Evolutionary conservation across 2,113 vertebrate genomes (phyloP).

Genomic region (Hiodon tergisus): DNA sequence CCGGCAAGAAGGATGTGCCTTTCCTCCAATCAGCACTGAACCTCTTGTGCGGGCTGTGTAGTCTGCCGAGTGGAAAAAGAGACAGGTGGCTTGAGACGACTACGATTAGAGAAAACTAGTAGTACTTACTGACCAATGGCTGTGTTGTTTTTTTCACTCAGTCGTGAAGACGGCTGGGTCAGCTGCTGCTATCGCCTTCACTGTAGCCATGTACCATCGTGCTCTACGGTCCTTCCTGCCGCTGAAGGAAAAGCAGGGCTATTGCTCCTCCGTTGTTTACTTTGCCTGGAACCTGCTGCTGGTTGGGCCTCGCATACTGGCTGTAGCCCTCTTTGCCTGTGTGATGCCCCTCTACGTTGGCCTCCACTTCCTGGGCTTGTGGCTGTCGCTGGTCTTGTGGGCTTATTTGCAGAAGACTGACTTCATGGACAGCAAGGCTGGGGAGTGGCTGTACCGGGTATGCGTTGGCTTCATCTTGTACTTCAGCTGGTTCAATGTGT

Average conservation of each 20-base stretch:
- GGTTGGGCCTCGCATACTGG: constrained; percentile 63
- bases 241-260: constrained; percentile 47
- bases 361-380: constrained; percentile 65
- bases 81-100: too few species aligned
- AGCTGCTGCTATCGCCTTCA: constrained; percentile 28
- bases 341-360: constrained; percentile 55
- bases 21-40: too few species aligned
- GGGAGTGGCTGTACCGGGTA: constrained; percentile 69
- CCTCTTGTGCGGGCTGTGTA: too few species aligned
- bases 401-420: constrained; percentile 56
- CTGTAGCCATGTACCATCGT: constrained; percentile 67
- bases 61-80: too few species aligned
- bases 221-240: constrained; percentile 70
- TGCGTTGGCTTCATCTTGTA: constrained; percentile 74
- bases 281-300: constrained; percentile 79
- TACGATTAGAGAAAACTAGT: too few species aligned
- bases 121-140: too few species aligned
- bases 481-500: constrained; percentile 80
- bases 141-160: constrained; percentile 31
- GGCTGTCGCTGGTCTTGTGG: constrained; percentile 65
- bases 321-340: constrained; percentile 65
- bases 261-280: constrained; percentile 49
- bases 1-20: too few species aligned
- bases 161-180: constrained; percentile 41
- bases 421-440: constrained; percentile 59